phyloP scores from a whole-genome alignment of 2,888 invertebrate genomes.

The Drosophila histrio region DNA sequence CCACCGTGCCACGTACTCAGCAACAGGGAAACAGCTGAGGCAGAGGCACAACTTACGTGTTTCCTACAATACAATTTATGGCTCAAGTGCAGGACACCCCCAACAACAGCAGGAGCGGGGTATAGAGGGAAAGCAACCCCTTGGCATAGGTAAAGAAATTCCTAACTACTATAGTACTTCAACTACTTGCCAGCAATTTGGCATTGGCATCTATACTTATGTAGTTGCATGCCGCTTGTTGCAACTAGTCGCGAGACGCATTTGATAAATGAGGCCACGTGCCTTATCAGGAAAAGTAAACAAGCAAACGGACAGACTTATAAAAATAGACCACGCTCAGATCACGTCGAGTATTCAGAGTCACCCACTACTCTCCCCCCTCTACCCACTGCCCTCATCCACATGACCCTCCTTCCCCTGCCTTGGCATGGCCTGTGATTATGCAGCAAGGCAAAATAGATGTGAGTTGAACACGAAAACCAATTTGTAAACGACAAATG shows the following conservation, averaged over 20 bases:
- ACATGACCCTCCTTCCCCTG: not conserved
- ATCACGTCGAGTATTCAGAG: slow-evolving; percentile 58
- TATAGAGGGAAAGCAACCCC: not conserved
- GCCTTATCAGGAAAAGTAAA: slow-evolving; percentile 78
- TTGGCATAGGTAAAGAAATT: slow-evolving; percentile 33
- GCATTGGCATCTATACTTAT: slow-evolving; percentile 53
- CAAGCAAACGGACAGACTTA: slow-evolving; percentile 54
- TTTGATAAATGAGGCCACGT: slow-evolving; percentile 83
- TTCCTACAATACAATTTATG: slow-evolving; percentile 66
- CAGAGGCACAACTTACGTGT: slow-evolving; percentile 50
- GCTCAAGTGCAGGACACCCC: slow-evolving; percentile 52
- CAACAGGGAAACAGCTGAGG: not conserved
- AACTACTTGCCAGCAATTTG: slow-evolving; percentile 39
- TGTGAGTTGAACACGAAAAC: slow-evolving; percentile 73
- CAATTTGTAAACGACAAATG: slow-evolving; percentile 77
- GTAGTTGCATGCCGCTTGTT: slow-evolving; percentile 71
- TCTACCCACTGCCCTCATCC: not conserved
- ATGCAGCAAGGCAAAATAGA: slow-evolving; percentile 70
- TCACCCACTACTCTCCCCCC: slow-evolving; percentile 14
- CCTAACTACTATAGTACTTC: slow-evolving; percentile 5
- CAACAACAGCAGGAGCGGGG: not conserved
- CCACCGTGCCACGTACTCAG: slow-evolving; percentile 1
- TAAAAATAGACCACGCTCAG: slow-evolving; percentile 47
- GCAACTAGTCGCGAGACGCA: slow-evolving; percentile 63
- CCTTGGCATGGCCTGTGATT: slow-evolving; percentile 53